A percentile compares a stretch with the other conserved stretches of the same genome.
phyloP scores from a whole-genome alignment of 1,140 invertebrate genomes.

The Heliconius melpomene region DNA sequence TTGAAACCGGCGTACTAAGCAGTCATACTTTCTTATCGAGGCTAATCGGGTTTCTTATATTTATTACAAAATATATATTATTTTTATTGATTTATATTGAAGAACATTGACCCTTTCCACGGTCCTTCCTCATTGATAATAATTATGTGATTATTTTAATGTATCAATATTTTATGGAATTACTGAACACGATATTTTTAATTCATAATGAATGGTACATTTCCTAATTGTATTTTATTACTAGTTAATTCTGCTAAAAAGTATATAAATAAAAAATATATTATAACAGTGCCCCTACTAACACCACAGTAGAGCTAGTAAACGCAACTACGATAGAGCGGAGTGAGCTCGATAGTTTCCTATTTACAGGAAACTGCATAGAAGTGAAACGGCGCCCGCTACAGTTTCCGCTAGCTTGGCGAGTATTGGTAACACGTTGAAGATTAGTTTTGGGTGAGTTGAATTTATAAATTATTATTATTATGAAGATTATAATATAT shows the following conservation, averaged over 20 bases:
- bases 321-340: constrained; percentile 40
- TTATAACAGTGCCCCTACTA: constrained; percentile 50
- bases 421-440: constrained; percentile 89
- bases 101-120: not conserved
- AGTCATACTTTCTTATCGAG: no score
- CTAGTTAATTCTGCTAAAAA: no score
- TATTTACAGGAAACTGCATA: constrained; percentile 83
- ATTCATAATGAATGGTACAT: no score
- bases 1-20: no score
- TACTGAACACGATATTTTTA: no score
- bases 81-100: not conserved
- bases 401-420: constrained; percentile 89
- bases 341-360: constrained; percentile 78
- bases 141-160: no score
- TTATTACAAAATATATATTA: no score
- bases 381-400: constrained; percentile 91
- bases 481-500: no score
- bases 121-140: not conserved
- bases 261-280: not conserved
- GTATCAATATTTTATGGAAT: no score
- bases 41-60: no score
- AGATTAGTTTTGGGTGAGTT: constrained; percentile 91
- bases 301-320: constrained; percentile 49
- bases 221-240: no score
- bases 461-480: not conserved